Conservation (phyloP, 2,888 invertebrate genomes). For the Trimorus sp. region DNA sequence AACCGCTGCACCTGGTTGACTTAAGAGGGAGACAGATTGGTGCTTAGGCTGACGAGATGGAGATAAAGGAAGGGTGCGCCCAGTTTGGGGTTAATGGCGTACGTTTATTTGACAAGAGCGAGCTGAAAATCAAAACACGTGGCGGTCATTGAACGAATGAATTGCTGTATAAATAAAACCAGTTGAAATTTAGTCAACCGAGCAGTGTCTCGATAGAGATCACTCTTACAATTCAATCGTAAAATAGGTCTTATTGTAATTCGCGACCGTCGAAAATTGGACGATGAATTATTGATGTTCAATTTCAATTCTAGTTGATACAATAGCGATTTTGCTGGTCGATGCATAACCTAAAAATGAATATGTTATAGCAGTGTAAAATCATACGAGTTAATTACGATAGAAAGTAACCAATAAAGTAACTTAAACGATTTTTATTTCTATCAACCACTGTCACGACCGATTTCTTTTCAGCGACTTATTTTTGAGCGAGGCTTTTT, state of each 20-base stretch:
- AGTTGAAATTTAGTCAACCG: conserved; percentile 10
- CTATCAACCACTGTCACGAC: conserved; percentile 26
- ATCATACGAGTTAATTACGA: too few relatives aligned
- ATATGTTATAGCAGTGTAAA: too few relatives aligned
- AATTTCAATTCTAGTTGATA: too few relatives aligned
- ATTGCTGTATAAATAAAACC: conserved; percentile 39
- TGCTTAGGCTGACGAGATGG: conserved; percentile 53
- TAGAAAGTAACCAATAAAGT: conserved; percentile 12
- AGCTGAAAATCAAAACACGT: conserved; percentile 51
- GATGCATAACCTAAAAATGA: too few relatives aligned
- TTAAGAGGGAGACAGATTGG: conserved; percentile 59
- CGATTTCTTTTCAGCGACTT: conserved; percentile 25
- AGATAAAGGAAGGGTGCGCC: conserved; percentile 58
- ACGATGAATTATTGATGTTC: too few relatives aligned
- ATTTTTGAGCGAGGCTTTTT: conserved; percentile 20
- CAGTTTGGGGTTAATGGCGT: conserved; percentile 50
- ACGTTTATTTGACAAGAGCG: conserved; percentile 55
- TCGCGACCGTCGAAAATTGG: too few relatives aligned
- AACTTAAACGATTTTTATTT: conserved; percentile 8
- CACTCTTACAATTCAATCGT: too few relatives aligned
- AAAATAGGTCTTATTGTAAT: too few relatives aligned
- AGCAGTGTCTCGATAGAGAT: background rate
- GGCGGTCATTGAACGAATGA: conserved; percentile 26
- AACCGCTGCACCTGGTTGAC: conserved; percentile 55
- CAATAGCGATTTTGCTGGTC: too few relatives aligned